Conservation (phyloP, 2,797 vertebrate species). For the Danio albolineatus region DNA sequence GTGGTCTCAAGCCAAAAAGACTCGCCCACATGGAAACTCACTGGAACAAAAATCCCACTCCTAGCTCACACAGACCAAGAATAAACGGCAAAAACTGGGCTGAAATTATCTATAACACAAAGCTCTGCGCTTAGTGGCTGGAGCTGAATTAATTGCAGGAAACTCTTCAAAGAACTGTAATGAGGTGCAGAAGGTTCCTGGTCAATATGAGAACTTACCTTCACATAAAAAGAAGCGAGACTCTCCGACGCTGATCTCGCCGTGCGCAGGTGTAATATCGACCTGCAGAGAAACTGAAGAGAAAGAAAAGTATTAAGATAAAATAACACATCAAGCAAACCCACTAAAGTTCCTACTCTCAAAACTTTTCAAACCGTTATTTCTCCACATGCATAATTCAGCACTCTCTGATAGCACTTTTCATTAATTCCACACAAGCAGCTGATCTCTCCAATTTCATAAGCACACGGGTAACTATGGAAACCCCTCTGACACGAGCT, state of each 20-base stretch:
- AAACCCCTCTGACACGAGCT: conserved; percentile 45
- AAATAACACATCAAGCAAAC: conserved; percentile 14
- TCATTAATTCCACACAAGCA: conserved; percentile 50
- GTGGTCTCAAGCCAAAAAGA: not conserved
- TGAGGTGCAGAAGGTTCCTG: not conserved
- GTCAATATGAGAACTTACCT: conserved; percentile 78
- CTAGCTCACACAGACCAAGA: not conserved
- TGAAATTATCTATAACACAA: not conserved
- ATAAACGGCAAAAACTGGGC: not conserved
- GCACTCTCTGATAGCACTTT: conserved; percentile 42
- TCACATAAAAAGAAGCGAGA: conserved; percentile 98
- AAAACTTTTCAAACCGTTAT: conserved; percentile 18
- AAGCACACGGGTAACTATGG: conserved; percentile 50
- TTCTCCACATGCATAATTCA: conserved; percentile 51
- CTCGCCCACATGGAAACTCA: not conserved
- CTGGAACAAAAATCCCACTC: not conserved
- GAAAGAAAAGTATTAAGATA: conserved; percentile 13
- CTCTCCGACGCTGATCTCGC: conserved; percentile 96
- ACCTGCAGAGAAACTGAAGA: conserved; percentile 91
- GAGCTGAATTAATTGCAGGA: not conserved
- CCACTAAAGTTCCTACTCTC: not conserved
- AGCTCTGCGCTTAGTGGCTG: not conserved
- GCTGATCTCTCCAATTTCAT: conserved; percentile 48
- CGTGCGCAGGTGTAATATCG: conserved; percentile 91
- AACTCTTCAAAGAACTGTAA: not conserved